Evolutionary conservation across 2,888 invertebrate species (phyloP), one percentile per base, ranked within the genome.

Genomic region (Desoria tigrina): DNA sequence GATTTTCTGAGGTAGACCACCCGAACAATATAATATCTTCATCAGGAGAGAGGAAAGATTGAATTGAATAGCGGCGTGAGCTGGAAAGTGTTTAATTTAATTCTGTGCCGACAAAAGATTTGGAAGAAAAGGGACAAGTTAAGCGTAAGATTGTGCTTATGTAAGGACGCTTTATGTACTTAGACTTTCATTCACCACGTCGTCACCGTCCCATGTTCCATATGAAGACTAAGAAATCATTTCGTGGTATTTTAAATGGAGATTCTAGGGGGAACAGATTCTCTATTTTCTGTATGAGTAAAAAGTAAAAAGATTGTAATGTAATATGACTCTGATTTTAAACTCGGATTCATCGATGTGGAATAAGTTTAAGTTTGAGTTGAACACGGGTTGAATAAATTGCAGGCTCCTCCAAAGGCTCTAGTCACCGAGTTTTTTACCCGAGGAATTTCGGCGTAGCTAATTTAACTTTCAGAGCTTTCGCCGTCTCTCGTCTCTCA

Each of bases 11-110:
- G 18, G 21, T n/a, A 59, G 70, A 71, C 71, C 71, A 71, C 71
- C 71, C 68, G 63, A 68, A 66, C 18, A 27, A 64, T 63, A 69
- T 69, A 57, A 66, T 57, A 63, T 66, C 66, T 63, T 60, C 59
- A 59, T 66, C 66, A 66, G 42, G 26, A 27, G 21, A 28, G 59
- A 50, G 51, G 51, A 54, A 54, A 59, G 21, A 28, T 7, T 32
- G 55, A 61, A 56, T 27, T 51, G 18, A 49, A 53, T 39, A 55
- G 65, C 61, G 63, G 60, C 69, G 66, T 69, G 69, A 69, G 69
- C 54, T 66, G 66, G 69, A 69, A 69, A 69, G 63, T 69, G 66
- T 69, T 69, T 69, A 69, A 69, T 69, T 69, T 69, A 69, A 69
- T 69, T 66, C 66, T 23, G 23, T 58, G 69, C 69, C 69, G 69